A percentile compares a stretch with the other conserved stretches of the same genome.
phyloP scores from a whole-genome alignment of 2,797 vertebrate genomes.

The Picus viridis region DNA sequence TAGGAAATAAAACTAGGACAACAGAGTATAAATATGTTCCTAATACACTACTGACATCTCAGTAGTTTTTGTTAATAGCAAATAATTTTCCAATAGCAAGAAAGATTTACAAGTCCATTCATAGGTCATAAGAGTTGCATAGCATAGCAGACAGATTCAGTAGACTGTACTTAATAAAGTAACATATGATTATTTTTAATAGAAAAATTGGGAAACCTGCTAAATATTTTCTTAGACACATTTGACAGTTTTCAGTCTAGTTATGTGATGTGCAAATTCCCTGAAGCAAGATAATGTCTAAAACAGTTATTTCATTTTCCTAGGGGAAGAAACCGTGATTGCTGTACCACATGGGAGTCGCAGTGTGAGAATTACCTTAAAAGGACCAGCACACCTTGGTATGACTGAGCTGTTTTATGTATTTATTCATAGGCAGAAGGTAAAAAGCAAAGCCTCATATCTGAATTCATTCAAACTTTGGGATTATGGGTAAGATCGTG shows the following conservation, averaged over 20 bases:
- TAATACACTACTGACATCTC: conserved; percentile 32
- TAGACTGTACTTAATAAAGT: conserved; percentile 19
- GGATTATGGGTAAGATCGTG: not conserved
- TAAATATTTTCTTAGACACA: conserved; percentile 23
- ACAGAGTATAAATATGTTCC: conserved; percentile 9
- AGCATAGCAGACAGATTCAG: not conserved
- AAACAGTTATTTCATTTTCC: conserved; percentile 59
- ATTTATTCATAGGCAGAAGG: not conserved
- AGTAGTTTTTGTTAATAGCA: conserved; percentile 9
- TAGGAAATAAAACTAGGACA: conserved; percentile 55
- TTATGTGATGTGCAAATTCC: conserved; percentile 33
- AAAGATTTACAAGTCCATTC: conserved; percentile 33
- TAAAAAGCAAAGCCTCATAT: not conserved
- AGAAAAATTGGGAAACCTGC: conserved; percentile 38
- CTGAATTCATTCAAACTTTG: not conserved
- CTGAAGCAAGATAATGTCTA: conserved; percentile 40
- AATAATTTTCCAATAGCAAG: conserved; percentile 6
- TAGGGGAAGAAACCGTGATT: conserved; percentile 89
- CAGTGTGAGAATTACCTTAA: conserved; percentile 87
- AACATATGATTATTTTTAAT: not conserved
- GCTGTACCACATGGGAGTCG: conserved; percentile 91
- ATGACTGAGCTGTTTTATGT: conserved; percentile 70
- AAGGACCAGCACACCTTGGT: conserved; percentile 90
- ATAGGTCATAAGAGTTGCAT: not conserved
- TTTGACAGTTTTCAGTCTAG: conserved; percentile 30